Percentiles rank a stretch among this genome's conserved stretches.
Conservation (phyloP, 2,113 vertebrate genomes). For the Centropus unirufus region DNA sequence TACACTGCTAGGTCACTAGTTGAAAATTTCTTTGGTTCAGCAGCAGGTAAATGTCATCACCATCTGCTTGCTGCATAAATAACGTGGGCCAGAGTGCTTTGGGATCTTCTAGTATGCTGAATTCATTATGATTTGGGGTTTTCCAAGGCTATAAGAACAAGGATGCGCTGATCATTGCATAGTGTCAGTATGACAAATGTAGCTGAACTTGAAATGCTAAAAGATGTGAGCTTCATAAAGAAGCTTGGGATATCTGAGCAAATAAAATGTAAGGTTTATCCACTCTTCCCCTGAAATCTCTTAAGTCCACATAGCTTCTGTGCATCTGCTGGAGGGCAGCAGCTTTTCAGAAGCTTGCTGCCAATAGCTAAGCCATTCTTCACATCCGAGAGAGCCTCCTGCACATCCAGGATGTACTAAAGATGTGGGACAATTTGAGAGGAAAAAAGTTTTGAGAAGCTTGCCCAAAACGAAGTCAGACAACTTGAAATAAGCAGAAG, state of each 20-base stretch:
- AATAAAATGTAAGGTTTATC: neutral
- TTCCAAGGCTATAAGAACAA: neutral
- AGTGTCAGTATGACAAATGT: neutral
- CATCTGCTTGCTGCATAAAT: slow-evolving; percentile 20
- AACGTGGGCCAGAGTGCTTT: neutral
- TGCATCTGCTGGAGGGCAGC: neutral
- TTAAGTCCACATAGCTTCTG: neutral
- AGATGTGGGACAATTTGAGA: neutral
- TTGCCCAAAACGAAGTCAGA: neutral
- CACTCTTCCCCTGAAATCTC: neutral
- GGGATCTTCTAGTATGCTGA: neutral
- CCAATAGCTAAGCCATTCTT: neutral
- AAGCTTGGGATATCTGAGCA: neutral
- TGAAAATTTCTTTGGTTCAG: neutral
- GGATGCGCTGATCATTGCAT: neutral
- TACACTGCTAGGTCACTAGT: neutral
- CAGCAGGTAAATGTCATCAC: neutral
- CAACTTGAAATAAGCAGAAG: neutral
- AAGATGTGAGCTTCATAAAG: neutral
- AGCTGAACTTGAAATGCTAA: neutral
- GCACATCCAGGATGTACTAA: neutral
- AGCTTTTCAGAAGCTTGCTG: neutral
- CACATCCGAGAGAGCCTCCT: neutral
- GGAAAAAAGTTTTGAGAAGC: neutral
- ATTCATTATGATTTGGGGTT: neutral